Conservation (phyloP, 2,888 invertebrate species). For the Polydrusus tereticollis region DNA sequence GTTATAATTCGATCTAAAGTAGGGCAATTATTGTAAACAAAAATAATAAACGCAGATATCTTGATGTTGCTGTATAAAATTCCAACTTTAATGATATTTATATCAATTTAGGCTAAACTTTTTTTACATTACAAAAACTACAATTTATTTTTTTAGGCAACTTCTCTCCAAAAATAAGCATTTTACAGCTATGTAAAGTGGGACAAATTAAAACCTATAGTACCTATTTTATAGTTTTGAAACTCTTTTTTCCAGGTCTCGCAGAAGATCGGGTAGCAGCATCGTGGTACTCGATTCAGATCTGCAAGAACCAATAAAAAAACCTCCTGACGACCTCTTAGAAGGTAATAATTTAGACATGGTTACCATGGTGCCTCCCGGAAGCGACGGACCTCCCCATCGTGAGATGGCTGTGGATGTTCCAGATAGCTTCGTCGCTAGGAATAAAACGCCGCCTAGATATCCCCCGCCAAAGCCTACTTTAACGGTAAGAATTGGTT, state of each 20-base stretch:
- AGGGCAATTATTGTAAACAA: neutral
- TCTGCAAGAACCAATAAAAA: slow-evolving; percentile 72
- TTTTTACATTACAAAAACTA: no score
- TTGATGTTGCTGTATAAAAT: no score
- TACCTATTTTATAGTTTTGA: no score
- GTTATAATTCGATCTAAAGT: neutral
- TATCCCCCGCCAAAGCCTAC: slow-evolving; percentile 84
- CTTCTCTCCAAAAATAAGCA: no score
- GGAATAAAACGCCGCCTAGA: slow-evolving; percentile 91
- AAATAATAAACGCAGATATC: no score
- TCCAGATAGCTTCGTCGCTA: slow-evolving; percentile 92
- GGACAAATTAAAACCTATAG: no score
- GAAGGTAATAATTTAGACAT: slow-evolving; percentile 74
- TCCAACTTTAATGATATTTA: no score
- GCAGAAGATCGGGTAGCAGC: slow-evolving; percentile 84
- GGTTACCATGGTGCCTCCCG: slow-evolving; percentile 90
- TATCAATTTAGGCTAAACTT: no score
- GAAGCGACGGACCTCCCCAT: slow-evolving; percentile 80
- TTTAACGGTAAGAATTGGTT: slow-evolving; percentile 57
- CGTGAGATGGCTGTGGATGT: slow-evolving; percentile 99
- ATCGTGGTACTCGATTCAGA: slow-evolving; percentile 85
- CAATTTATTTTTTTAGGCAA: no score
- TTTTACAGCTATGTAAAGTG: no score
- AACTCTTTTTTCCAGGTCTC: slow-evolving; percentile 76
- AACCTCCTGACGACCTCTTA: slow-evolving; percentile 72